Evolutionary conservation across 2,113 vertebrate species (phyloP), one percentile per base, ranked within the genome.

Genomic region (Andinoacara biseriatus): DNA sequence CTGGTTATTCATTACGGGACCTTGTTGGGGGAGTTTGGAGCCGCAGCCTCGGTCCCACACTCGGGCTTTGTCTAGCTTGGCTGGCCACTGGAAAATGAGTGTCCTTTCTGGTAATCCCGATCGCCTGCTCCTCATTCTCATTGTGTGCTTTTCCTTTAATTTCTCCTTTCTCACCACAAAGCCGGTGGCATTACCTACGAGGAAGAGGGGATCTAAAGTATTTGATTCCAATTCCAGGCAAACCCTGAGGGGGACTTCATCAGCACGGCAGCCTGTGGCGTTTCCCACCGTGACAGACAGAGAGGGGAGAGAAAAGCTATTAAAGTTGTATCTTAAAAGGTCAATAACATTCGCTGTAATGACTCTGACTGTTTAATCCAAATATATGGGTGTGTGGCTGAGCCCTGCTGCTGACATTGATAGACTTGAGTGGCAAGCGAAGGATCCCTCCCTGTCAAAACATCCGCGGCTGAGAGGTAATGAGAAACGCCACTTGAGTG

Each of bases 281-380:
- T 80, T 86, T 81, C 89, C 92, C 87, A 56, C 6, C 58, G 18
- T 88, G 81, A 80, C 84, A 46, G 86, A 89, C 63, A 49, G 81
- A 58, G 82, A 60, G 75, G 80, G 52, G 40, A 86, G 78, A 92
- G 91, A 87, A 93, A 94, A 94, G 89, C 94, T 83, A 86, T 92
- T 90, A 94, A 95, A 95, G 91, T 87, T 59, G 3, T 94, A 94
- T 95, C 93, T 94, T 93, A 93, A 95, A 91, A 94, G 92, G 93
- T 96, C 96, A 95, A 94, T 95, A 94, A 91, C 92, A 90, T 91
- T 93, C 85, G 80, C 91, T 92, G 93, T 49, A 35, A 95, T 90
- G 92, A 95, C 95, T 96, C 92, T 92, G 95, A 96, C 95, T 96
- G 89, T 95, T 97, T 96, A 96, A 97, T 98, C 96, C 96, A 95